These are phyloP conservation scores for Aphaenogaster ashmeadi DNA, from an alignment of 1,140 invertebrate species.

Conservation along the genomic window DNA sequence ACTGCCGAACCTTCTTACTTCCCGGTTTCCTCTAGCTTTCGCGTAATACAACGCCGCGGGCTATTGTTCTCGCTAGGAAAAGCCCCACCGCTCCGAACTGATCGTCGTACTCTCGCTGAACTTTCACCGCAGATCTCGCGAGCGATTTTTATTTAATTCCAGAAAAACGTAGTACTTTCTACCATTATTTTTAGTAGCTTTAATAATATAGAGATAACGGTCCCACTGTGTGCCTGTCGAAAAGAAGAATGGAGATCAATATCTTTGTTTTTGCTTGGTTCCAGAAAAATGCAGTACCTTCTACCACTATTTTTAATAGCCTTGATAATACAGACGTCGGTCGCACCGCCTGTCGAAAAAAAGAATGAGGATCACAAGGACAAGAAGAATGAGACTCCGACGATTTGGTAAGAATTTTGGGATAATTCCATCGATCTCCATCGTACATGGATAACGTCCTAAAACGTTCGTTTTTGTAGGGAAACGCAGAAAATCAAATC, in stretches of 20 bases:
- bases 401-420: constrained; percentile 63
- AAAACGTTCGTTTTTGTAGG: constrained; percentile 70
- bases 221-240: no score
- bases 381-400: constrained; percentile 69
- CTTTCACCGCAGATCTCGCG: constrained; percentile 21
- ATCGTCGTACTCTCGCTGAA: not conserved
- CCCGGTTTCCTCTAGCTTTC: no score
- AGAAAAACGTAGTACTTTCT: no score
- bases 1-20: no score
- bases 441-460: not conserved
- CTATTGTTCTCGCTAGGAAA: not conserved
- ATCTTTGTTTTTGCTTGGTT: not conserved
- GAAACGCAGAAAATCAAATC: constrained; percentile 82
- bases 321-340: constrained; percentile 78
- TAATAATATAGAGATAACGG: no score
- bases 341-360: constrained; percentile 83
- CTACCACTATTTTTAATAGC: constrained; percentile 60
- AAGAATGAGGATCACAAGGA: constrained; percentile 65
- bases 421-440: not conserved
- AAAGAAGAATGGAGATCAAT: not conserved
- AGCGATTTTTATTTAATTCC: not conserved
- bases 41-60: not conserved
- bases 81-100: not conserved
- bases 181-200: no score
- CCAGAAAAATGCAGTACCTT: constrained; percentile 68